Evolutionary conservation across 2,797 vertebrate species (phyloP).

Genomic region (Champsocephalus esox): DNA sequence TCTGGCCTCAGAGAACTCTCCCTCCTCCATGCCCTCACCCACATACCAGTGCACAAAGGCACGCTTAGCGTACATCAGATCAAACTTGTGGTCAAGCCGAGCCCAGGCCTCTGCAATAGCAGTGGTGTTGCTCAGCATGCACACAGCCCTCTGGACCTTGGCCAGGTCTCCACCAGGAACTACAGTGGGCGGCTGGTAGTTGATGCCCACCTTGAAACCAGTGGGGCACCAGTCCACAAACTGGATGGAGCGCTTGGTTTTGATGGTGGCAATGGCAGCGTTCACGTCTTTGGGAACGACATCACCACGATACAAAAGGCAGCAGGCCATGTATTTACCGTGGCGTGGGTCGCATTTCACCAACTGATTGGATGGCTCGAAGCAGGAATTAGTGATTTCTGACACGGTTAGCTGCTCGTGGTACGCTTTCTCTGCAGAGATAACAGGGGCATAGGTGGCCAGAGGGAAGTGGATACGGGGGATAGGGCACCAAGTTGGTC

Average conservation of each 20-base stretch:
- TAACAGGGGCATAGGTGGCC: conserved; percentile 75
- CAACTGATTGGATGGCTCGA: conserved; percentile 79
- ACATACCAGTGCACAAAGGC: conserved; percentile 92
- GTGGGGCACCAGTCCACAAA: conserved; percentile 81
- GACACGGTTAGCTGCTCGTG: conserved; percentile 67
- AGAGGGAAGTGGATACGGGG: conserved; percentile 73
- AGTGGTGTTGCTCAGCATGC: conserved; percentile 91
- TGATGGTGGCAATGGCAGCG: conserved; percentile 82
- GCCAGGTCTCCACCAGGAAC: conserved; percentile 88
- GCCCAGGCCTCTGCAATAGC: conserved; percentile 92
- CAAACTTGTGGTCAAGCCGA: conserved; percentile 90
- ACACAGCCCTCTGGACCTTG: conserved; percentile 90
- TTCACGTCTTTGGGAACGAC: conserved; percentile 90
- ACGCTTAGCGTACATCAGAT: conserved; percentile 92
- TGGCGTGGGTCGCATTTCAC: conserved; percentile 80
- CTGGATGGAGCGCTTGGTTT: conserved; percentile 87
- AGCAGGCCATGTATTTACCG: conserved; percentile 65
- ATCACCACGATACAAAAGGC: conserved; percentile 77
- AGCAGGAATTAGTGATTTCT: conserved; percentile 78
- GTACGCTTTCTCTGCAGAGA: conserved; percentile 61
- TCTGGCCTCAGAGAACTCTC: conserved; percentile 92
- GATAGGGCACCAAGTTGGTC: conserved; percentile 76
- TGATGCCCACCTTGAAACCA: conserved; percentile 89
- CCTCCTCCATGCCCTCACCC: conserved; percentile 94
- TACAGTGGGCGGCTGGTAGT: conserved; percentile 88